Evolutionary conservation across 2,113 vertebrate genomes (phyloP), one percentile per base, ranked within the genome.

Genomic region (Phycodurus eques): DNA sequence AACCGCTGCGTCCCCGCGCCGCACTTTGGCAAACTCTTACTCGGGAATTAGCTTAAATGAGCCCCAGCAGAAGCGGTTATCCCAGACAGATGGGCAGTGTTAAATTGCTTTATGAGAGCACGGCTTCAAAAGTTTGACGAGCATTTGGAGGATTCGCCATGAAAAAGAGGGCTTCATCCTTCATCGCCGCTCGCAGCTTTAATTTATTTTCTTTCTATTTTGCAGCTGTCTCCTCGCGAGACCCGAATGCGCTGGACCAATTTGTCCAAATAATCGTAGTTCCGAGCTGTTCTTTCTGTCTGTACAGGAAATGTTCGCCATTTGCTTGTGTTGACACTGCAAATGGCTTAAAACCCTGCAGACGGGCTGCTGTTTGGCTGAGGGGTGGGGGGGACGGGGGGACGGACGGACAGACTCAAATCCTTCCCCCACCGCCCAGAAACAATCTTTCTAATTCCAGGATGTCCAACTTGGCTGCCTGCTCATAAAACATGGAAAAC

Each of bases 251-350:
- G 8, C 7, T 66, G 67, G 44, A 51, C 1, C 49, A 59, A 79
- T 81, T 73, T 77, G 74, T 76, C 56, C 70, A 78, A 53, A 74
- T 83, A 42, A 47, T 62, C 51, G 47, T n/a, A 56, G 46, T 39
- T 69, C 15, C 54, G 65, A 67, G 27, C n/a, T 7, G 60, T 81
- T 76, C 78, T 77, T 85, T 75, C 77, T 70, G 67, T 68, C 75
- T 60, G 19, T 2, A 13, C 2, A 68, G 64, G 61, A 77, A 79
- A 78, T 42, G 47, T 66, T 39, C 81, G 67, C 44, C 70, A 79
- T 73, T 70, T 73, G 71, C 46, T 19, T 31, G 15, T 31, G 15
- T 78, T 77, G 75, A 31, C 60, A 33, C 5, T n/a, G 19, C 19
- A 47, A 67, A 71, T 66, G 33, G 65, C 47, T 74, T 43, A 46